A percentile compares a stretch with the other conserved stretches of the same genome.
These are phyloP conservation scores for Passer domesticus DNA, from an alignment of 2,113 vertebrate species.

Conservation along the genomic window DNA sequence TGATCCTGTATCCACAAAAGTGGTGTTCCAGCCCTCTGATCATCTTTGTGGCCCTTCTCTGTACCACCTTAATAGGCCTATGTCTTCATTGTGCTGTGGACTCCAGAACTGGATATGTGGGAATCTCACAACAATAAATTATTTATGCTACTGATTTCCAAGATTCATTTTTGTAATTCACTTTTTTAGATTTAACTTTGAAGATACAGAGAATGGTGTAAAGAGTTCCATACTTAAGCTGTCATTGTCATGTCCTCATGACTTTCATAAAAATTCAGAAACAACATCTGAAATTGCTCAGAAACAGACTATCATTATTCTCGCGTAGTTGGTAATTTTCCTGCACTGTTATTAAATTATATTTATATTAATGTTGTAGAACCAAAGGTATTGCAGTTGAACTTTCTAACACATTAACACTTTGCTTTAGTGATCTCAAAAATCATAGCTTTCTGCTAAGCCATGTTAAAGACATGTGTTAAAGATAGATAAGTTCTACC, in stretches of 20 bases:
- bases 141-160: background rate
- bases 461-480: background rate
- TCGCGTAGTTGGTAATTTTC: background rate
- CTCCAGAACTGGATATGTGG: background rate
- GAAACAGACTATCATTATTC: background rate
- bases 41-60: accelerated
- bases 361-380: background rate
- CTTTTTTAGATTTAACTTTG: background rate
- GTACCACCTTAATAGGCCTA: no score
- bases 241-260: background rate
- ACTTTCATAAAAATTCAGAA: background rate
- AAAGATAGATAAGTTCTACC: background rate
- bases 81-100: background rate
- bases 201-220: background rate
- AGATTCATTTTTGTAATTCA: background rate
- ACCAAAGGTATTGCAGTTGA: background rate
- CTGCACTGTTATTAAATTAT: background rate
- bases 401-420: background rate
- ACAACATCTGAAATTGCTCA: background rate
- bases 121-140: background rate
- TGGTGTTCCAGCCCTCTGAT: background rate
- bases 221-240: background rate
- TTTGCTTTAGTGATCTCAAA: background rate
- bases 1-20: background rate
- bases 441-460: background rate